Conservation (phyloP, 1,140 invertebrate genomes). For the Eriosoma lanigerum region DNA sequence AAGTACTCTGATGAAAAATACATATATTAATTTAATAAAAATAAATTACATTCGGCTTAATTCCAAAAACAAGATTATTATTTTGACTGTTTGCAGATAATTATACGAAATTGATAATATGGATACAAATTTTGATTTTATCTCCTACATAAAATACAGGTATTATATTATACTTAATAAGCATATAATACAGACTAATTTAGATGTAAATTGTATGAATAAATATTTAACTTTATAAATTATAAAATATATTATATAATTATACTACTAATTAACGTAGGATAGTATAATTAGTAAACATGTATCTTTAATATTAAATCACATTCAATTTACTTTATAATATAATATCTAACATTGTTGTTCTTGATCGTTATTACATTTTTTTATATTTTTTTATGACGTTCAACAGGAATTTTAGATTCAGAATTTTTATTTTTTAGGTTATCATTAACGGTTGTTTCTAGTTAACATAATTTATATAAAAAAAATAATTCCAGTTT, state of each 20-base stretch:
- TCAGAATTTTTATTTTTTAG: too few species aligned
- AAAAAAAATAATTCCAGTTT: too few species aligned
- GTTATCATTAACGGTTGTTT: too few species aligned
- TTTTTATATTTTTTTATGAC: too few species aligned
- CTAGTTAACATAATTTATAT: too few species aligned
- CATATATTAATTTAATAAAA: constrained; percentile 3
- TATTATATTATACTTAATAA: neutral
- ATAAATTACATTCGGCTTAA: neutral
- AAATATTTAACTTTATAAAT: too few species aligned
- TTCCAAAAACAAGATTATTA: neutral
- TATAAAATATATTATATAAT: too few species aligned
- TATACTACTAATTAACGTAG: too few species aligned
- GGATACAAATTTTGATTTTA: neutral
- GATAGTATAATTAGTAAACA: neutral
- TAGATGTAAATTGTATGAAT: too few species aligned
- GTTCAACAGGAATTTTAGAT: too few species aligned
- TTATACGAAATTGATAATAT: neutral
- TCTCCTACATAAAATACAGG: neutral
- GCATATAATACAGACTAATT: neutral
- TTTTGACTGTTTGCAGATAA: neutral
- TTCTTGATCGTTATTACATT: neutral
- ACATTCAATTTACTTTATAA: too few species aligned
- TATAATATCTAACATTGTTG: neutral
- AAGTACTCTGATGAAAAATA: neutral
- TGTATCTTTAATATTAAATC: neutral